Conservation (phyloP, 2,797 vertebrate species). For the Hemibagrus guttatus region DNA sequence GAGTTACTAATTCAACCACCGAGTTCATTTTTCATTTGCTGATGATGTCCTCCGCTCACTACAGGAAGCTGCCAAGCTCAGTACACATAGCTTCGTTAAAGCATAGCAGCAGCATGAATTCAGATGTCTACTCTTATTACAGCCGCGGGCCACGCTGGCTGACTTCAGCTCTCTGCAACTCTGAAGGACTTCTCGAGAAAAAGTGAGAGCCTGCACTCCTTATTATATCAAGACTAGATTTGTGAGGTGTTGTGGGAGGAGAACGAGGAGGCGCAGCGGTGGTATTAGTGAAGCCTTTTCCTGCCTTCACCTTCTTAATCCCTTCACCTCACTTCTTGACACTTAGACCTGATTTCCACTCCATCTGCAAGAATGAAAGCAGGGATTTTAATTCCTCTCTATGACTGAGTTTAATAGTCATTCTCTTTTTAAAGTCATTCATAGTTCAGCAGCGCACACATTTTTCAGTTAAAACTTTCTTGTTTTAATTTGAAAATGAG, state of each 20-base stretch:
- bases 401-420: neutral
- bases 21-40: constrained; percentile 32
- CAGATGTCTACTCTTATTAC: constrained; percentile 10
- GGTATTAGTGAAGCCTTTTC: constrained; percentile 44
- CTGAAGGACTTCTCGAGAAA: constrained; percentile 10
- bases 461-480: neutral
- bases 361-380: constrained; percentile 71
- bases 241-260: constrained; percentile 35
- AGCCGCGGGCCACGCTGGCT: neutral
- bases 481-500: no score
- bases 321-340: constrained; percentile 70
- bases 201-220: constrained; percentile 9
- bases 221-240: constrained; percentile 18
- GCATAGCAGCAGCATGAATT: constrained; percentile 22
- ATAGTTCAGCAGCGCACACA: neutral
- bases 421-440: neutral
- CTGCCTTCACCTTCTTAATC: constrained; percentile 66
- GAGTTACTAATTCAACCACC: constrained; percentile 31
- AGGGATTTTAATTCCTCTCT: constrained; percentile 65
- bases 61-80: constrained; percentile 13
- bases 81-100: neutral
- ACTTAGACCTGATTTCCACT: constrained; percentile 77
- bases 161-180: constrained; percentile 1
- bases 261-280: constrained; percentile 44
- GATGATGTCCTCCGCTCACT: constrained; percentile 7